Base-by-base conservation (phyloP, 2,113 vertebrate species). In the Dipodomys ordii region DNA sequence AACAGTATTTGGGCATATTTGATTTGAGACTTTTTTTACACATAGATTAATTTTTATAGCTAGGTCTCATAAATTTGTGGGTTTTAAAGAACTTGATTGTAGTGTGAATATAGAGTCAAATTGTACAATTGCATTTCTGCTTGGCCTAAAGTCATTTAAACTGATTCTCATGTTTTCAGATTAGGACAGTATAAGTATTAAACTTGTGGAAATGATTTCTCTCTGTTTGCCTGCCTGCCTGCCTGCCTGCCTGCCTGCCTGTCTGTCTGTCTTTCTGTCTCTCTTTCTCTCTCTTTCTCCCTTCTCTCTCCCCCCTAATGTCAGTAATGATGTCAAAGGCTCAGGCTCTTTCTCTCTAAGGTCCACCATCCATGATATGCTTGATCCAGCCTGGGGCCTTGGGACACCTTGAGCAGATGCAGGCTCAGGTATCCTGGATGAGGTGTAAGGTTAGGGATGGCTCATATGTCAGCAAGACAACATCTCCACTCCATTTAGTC, bases 51-150 rank as follows among this genome's bases (percentile, higher is more conserved):
- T 64, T 92, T 89, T 88, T 73, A 90, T n/a, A 73, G 20, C 74
- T 46, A 62, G 16, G 27, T 83, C 8, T 39, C 71, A 73, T 74
- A 94, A 57, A 69, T 86, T 83, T 83, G 67, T 87, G 32, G 27
- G n/a, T 88, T 83, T 92, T 76, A 74, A 92, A 82, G 44, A 90
- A 95, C 83, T 94, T 87, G 69, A 49, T 83, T 80, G 73, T 64
- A 23, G 27, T 78, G 16, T 62, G 35, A 93, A 81, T 67, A 85
- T 35, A 90, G 69, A 82, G 20, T 79, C 20, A 69, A 49, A 85
- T 32, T 69, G 49, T 84, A 64, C 32, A 68, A 46, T 82, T 76
- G 92, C 39, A 93, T 32, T 79, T 88, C 22, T 87, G 65, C 30
- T 18, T 60, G 62, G 44, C 72, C 88, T 64, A 91, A 67, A 93